Evolutionary conservation across 2,113 vertebrate genomes (phyloP), one percentile per base, ranked within the genome.

Genomic region (Rafetus swinhoei): DNA sequence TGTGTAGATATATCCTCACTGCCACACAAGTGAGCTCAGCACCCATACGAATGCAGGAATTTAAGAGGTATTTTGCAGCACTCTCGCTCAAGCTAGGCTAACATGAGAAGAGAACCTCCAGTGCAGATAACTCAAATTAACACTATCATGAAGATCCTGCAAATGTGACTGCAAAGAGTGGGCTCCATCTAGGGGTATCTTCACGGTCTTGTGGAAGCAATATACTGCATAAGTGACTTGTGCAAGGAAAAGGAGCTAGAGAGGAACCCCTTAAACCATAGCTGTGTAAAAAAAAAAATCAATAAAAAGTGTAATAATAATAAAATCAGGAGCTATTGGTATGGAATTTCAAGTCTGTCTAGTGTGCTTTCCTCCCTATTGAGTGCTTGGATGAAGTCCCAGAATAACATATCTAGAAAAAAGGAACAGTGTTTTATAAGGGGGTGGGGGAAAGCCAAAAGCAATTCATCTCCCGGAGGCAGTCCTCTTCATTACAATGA

Each of bases 401-500:
- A 82, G 88, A 97, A 94, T 81, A 90, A 85, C 24, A 77, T 9
- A 77, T 27, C 53, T 59, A 87, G 35, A 55, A 84, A 84, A 88
- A 87, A 74, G 77, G 69, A 87, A 87, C 24, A 9, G 0, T 91
- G 60, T 87, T 92, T 93, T 90, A 81, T 50, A 93, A 80, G 39
- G 52, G 29, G 25, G 54, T 90, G 69, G 69, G 88, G 60, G 32
- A 55, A 54, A 92, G 19, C 85, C 62, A 86, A 69, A 25, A 93
- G n/a, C 69, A 88, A 87, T 94, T 94, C 50, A 86, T 85, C 69
- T 96, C 90, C 91, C 89, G 69, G 81, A 93, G 81, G 82, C 81
- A 79, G 74, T 93, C 50, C 55, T 96, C 81, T 96, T 92, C 84
- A 52, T 81, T 91, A 52, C 85, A 95, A 25, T 79, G 86, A 94